Evolutionary conservation across 1,140 invertebrate species (phyloP).

Genomic region (Pseudomyrmex concolor): DNA sequence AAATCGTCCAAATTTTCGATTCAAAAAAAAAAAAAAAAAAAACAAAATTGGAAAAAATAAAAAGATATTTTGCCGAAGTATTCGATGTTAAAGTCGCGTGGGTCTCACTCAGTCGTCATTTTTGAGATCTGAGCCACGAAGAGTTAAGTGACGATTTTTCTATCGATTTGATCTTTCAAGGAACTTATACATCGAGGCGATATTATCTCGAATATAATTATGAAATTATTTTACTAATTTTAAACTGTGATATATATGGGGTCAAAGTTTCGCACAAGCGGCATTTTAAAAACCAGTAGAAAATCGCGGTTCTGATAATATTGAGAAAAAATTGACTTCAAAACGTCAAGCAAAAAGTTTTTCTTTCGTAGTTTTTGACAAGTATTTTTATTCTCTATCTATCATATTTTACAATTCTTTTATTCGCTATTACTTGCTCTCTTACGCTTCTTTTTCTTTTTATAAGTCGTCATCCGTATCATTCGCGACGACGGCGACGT

Average conservation of each 20-base stretch:
- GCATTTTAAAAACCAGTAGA: neutral
- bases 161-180: neutral
- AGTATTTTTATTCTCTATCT: slow-evolving; percentile 19
- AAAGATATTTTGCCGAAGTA: too few relatives aligned
- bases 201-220: neutral
- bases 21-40: too few relatives aligned
- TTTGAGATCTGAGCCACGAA: neutral
- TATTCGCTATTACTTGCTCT: neutral
- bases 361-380: too few relatives aligned
- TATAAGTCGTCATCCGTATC: slow-evolving; percentile 29
- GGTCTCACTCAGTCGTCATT: too few relatives aligned
- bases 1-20: too few relatives aligned
- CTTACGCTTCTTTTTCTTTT: slow-evolving; percentile 4
- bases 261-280: neutral
- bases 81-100: too few relatives aligned
- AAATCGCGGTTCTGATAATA: neutral
- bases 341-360: slow-evolving; percentile 37
- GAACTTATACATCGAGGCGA: neutral
- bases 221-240: neutral
- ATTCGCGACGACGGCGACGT: slow-evolving; percentile 32
- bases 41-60: too few relatives aligned
- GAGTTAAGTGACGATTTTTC: neutral
- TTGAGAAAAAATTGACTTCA: neutral
- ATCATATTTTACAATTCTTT: slow-evolving; percentile 1
- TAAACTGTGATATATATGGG: too few relatives aligned